Base-by-base conservation (phyloP, 2,113 vertebrate genomes). In the Notarius quadriscutis region DNA sequence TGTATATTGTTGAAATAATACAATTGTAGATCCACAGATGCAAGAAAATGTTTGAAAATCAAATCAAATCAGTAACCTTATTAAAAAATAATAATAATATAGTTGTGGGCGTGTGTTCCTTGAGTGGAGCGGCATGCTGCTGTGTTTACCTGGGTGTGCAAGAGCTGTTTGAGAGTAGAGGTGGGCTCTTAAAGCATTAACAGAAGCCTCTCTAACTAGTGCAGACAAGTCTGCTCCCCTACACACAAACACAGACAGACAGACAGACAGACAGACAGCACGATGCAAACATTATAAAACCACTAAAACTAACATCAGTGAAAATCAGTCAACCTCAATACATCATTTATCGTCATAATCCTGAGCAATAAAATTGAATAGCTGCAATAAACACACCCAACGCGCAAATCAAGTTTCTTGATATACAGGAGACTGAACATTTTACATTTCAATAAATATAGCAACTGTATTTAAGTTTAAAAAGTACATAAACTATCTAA, bases 221-320 rank as follows among this genome's bases (percentile, higher is more conserved):
- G 98, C 98, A 0, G 97, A 97, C 91, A 99, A 96, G 88, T 99
- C 98, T 27, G 97, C 97, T 0, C 97, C 98, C 75, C 98, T 99
- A 86, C 4, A n/a, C 89, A 63, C 17, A 92, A 8, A 92, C 25
- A 78, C 41, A 81, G 6, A n/a, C 89, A 63, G 5, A 92, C 4
- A 92, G 17, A 71, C 5, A 60, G 20, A 55, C 8, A 50, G 41
- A 25, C 1, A 69, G 17, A 74, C 34, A 48, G 22, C n/a, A 53
- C n/a, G 14, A 77, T 53, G 41, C 9, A 78, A 79, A 27, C 25
- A 25, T 60, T 60, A 57, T 60, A 7, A 85, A 22, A 63, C 14
- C 48, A 48, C 6, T 77, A 8, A 75, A 77, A 85, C 30, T 15
- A 25, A 25, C 48, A 84, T 48, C 69, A 58, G 15, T 17, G 25